Base-by-base conservation (phyloP, 2,888 invertebrate genomes). In the Amaurobius ferox region DNA sequence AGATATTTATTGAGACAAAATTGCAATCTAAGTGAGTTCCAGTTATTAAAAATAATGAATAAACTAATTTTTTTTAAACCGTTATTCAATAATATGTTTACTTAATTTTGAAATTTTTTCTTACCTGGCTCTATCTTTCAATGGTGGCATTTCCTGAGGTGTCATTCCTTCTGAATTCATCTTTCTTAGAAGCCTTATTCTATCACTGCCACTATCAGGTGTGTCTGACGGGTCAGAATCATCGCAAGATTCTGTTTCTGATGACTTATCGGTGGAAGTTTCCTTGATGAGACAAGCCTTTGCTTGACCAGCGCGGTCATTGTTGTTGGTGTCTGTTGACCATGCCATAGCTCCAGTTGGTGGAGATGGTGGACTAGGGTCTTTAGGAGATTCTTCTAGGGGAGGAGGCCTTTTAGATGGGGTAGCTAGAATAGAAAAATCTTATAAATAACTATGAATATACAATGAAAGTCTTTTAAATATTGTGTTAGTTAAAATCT, bases 71-170 rank as follows among this genome's bases (percentile, higher is more conserved):
- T n/a, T n/a, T n/a, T n/a, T n/a, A n/a, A n/a, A n/a, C n/a, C n/a
- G n/a, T n/a, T n/a, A n/a, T n/a, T n/a, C n/a, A n/a, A n/a, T n/a
- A n/a, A n/a, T n/a, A n/a, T n/a, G n/a, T n/a, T n/a, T n/a, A n/a
- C n/a, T n/a, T n/a, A n/a, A n/a, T n/a, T n/a, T n/a, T n/a, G n/a
- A n/a, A n/a, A n/a, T n/a, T 11, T 9, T 44, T 16, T 7, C 6
- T 32, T 71, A 83, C 83, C 77, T 83, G 19, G 83, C 66, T 23
- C 83, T 62, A 11, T 83, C 83, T 72, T 83, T 83, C 16, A 83
- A 62, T 11, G 76, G 78, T 29, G 71, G 55, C 32, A 78, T 40
- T 23, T 85, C 85, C 29, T 72, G 71, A 7, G 86, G 64, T 16
- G 64, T 55, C 72, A 67, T 72, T 0, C 74, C 73, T 72, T 74